Conservation (phyloP, 2,113 vertebrate genomes). For the Psammodynastes pulverulentus region DNA sequence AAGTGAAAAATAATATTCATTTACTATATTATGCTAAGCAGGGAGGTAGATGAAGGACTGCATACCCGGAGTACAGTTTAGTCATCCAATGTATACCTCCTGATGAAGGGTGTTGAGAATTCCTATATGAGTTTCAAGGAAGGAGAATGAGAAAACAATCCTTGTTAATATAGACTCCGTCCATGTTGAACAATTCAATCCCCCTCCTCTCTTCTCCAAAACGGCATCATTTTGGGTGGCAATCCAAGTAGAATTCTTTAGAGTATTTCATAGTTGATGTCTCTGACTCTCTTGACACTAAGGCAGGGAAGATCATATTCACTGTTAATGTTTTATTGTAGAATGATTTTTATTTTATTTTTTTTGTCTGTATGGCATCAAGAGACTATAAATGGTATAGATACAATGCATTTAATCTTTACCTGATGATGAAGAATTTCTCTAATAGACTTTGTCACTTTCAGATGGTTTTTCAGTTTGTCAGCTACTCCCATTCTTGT, state of each 20-base stretch:
- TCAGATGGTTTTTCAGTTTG: neutral
- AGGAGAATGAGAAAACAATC: neutral
- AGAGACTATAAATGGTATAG: neutral
- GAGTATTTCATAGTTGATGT: neutral
- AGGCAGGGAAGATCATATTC: neutral
- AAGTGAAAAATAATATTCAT: neutral
- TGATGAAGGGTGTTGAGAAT: neutral
- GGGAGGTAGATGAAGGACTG: neutral
- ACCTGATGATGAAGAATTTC: neutral
- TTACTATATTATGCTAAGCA: neutral
- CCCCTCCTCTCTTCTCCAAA: neutral
- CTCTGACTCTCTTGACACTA: neutral
- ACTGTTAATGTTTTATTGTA: neutral
- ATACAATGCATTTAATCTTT: neutral
- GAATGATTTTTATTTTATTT: neutral
- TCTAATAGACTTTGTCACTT: neutral
- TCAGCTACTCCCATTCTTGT: neutral
- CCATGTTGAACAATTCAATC: neutral
- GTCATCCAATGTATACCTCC: neutral
- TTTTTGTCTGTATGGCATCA: neutral
- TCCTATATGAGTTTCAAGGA: neutral
- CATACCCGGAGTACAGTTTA: neutral
- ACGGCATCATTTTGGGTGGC: neutral
- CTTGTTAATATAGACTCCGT: neutral
- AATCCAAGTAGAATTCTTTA: neutral